Percentiles rank a stretch among this genome's conserved stretches.
Conservation (phyloP, 2,888 invertebrate species). For the Drosophila kanekoi region DNA sequence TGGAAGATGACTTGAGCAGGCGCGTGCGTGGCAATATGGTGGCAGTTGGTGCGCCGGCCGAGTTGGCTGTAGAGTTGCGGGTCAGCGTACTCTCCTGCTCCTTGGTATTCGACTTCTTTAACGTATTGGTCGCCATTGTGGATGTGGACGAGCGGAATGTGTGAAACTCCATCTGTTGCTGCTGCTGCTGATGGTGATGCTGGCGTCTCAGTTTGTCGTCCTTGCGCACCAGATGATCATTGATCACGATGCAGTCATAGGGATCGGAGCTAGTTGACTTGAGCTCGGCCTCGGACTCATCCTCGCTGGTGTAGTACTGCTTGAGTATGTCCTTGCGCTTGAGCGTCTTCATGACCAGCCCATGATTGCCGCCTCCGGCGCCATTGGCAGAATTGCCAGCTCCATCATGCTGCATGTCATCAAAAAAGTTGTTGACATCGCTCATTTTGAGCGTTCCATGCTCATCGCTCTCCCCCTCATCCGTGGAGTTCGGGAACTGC, state of each 20-base stretch:
- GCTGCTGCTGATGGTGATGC: constrained; percentile 76
- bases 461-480: constrained; percentile 83
- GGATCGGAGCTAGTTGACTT: constrained; percentile 90
- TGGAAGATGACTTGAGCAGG: constrained; percentile 79
- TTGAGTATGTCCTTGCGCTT: constrained; percentile 90
- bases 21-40: constrained; percentile 83
- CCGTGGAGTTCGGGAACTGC: constrained; percentile 78
- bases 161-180: constrained; percentile 86
- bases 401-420: constrained; percentile 68
- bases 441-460: constrained; percentile 84
- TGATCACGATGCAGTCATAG: constrained; percentile 93
- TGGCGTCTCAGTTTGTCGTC: constrained; percentile 85
- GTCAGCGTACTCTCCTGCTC: constrained; percentile 86
- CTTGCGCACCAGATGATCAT: constrained; percentile 88
- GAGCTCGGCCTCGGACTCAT: constrained; percentile 86
- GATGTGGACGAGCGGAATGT: constrained; percentile 85
- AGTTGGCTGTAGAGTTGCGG: constrained; percentile 86
- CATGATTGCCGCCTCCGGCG: constrained; percentile 85
- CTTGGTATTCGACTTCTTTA: constrained; percentile 73
- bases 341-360: constrained; percentile 89
- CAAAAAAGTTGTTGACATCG: constrained; percentile 87
- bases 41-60: constrained; percentile 80
- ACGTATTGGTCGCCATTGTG: constrained; percentile 83
- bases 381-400: constrained; percentile 83
- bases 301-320: constrained; percentile 88